Conservation (phyloP, 2,888 invertebrate genomes). For the Mechanitis mazaeus region DNA sequence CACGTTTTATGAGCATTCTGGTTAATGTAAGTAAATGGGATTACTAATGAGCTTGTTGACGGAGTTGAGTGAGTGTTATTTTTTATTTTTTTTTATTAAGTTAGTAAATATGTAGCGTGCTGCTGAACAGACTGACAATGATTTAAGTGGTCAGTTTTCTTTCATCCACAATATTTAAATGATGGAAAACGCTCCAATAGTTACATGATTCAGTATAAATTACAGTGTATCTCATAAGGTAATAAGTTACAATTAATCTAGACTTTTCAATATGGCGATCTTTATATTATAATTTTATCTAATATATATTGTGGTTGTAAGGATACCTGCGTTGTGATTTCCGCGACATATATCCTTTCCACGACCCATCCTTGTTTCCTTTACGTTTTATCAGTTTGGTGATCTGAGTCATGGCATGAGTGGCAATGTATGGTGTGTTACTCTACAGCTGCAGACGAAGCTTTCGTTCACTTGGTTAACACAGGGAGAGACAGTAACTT, state of each 20-base stretch:
- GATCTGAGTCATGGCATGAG: conserved; percentile 43
- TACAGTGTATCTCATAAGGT: conserved; percentile 76
- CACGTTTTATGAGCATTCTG: conserved; percentile 71
- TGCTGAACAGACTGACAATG: conserved; percentile 67
- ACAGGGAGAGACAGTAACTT: conserved; percentile 66
- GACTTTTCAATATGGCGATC: conserved; percentile 77
- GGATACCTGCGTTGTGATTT: conserved; percentile 78
- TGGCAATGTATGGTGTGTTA: conserved; percentile 64
- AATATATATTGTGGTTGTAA: conserved; percentile 85
- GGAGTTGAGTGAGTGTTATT: conserved; percentile 70
- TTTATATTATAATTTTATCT: conserved; percentile 79
- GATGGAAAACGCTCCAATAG: conserved; percentile 66
- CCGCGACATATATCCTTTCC: conserved; percentile 59
- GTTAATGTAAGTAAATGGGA: conserved; percentile 71
- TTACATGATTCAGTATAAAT: conserved; percentile 71
- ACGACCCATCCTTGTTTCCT: conserved; percentile 55
- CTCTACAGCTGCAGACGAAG: conserved; percentile 61
- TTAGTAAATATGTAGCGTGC: conserved; percentile 70
- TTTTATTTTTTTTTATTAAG: conserved; percentile 64
- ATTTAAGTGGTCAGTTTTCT: conserved; percentile 71
- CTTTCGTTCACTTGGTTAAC: conserved; percentile 62
- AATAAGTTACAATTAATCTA: conserved; percentile 75
- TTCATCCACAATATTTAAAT: conserved; percentile 75
- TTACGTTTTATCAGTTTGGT: conserved; percentile 37
- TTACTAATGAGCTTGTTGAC: conserved; percentile 70